Conservation (phyloP, 2,888 invertebrate species). For the Notodonta dromedarius region DNA sequence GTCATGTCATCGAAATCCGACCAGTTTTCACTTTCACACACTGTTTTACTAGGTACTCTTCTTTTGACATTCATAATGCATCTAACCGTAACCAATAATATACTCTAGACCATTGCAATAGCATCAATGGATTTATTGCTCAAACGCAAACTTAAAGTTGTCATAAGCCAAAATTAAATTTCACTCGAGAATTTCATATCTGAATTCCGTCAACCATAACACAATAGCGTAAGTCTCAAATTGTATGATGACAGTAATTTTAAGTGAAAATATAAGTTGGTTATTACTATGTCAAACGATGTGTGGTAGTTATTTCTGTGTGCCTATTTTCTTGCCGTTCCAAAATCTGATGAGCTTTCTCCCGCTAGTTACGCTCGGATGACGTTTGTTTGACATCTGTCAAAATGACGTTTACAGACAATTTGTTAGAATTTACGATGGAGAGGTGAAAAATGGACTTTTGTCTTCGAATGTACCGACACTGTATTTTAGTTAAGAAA, state of each 20-base stretch:
- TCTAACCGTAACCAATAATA: neutral
- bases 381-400: constrained; percentile 20
- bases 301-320: constrained; percentile 8
- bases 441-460: too few species aligned
- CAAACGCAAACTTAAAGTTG: constrained; percentile 8
- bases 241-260: constrained; percentile 1
- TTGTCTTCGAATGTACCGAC: too few species aligned
- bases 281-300: constrained; percentile 6
- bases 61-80: neutral
- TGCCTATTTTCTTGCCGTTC: constrained; percentile 14
- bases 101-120: neutral
- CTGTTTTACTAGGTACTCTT: constrained; percentile 12
- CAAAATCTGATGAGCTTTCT: constrained; percentile 24
- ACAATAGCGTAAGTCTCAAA: constrained; percentile 1
- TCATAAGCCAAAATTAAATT: constrained; percentile 1
- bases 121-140: neutral
- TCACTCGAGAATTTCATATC: constrained; percentile 8
- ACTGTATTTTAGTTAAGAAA: too few species aligned
- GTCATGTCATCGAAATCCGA: constrained; percentile 33
- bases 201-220: constrained; percentile 6
- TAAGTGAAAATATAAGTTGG: constrained; percentile 6
- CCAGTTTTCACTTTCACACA: constrained; percentile 44
- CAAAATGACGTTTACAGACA: constrained; percentile 12
- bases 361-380: constrained; percentile 13
- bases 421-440: neutral